phyloP scores from a whole-genome alignment of 92 coral and sea anemone species.

The Siderastrea radians region DNA sequence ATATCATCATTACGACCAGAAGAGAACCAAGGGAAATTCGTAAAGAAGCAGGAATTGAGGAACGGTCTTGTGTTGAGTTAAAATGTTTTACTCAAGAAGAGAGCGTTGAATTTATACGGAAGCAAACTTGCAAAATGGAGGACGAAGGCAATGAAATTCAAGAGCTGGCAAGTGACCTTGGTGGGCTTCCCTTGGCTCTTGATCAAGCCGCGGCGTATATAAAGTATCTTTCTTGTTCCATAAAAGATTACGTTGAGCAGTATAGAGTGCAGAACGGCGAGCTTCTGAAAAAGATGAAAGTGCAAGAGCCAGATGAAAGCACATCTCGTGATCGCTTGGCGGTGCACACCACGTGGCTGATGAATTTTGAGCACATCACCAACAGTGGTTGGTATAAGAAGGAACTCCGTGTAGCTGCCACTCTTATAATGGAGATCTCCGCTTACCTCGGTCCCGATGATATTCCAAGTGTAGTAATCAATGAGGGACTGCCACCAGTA shows the following conservation, averaged over 20 bases:
- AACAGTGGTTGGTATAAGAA: constrained; percentile 25
- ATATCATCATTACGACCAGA: constrained; percentile 76
- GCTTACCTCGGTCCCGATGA: constrained; percentile 85
- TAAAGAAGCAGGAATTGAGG: too few relatives aligned
- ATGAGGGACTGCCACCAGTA: constrained; percentile 59
- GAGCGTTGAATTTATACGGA: constrained; percentile 55
- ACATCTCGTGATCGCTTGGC: constrained; percentile 77
- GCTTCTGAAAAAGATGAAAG: too few relatives aligned
- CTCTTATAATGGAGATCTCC: constrained; percentile 74
- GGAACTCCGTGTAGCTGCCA: constrained; percentile 32
- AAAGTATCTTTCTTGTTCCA: constrained; percentile 17
- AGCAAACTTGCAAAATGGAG: constrained; percentile 28
- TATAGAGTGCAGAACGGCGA: constrained; percentile 48
- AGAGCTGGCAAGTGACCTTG: constrained; percentile 67
- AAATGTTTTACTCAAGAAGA: constrained; percentile 44
- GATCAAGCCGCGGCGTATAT: constrained; percentile 86
- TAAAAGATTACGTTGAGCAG: constrained; percentile 56
- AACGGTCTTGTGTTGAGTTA: constrained; percentile 52
- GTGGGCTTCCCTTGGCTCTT: constrained; percentile 82
- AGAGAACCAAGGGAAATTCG: constrained; percentile 60
- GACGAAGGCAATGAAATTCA: constrained; percentile 24
- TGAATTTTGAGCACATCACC: constrained; percentile 61
- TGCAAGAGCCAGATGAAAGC: constrained; percentile 28
- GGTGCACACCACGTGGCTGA: too few relatives aligned
- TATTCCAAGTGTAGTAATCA: constrained; percentile 79